phyloP scores from a whole-genome alignment of 2,797 vertebrate species.

The Jordanella pulchra region DNA sequence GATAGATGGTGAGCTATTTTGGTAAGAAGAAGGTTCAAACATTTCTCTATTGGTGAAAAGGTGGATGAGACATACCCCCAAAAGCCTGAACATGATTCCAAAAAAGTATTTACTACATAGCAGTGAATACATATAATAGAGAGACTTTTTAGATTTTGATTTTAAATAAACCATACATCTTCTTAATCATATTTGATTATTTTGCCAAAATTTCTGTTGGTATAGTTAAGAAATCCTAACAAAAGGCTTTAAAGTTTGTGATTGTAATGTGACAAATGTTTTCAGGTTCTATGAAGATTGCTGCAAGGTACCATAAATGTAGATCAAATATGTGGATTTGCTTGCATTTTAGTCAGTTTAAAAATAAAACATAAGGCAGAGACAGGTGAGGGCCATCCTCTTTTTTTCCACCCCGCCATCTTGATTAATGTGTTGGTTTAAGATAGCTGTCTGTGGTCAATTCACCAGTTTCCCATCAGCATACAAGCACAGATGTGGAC shows the following conservation, averaged over 20 bases:
- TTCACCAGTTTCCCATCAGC: constrained; percentile 43
- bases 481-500: constrained; percentile 46
- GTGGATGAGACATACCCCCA: neutral
- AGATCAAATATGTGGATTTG: neutral
- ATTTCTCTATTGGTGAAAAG: neutral
- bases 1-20: neutral
- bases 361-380: neutral
- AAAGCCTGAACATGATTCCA: too few relatives aligned
- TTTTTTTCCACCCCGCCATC: constrained; percentile 30
- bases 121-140: neutral
- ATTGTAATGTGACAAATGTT: neutral
- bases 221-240: neutral
- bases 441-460: constrained; percentile 47
- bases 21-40: neutral
- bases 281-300: neutral
- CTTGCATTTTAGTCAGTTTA: neutral
- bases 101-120: neutral
- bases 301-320: neutral
- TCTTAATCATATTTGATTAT: neutral
- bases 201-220: neutral
- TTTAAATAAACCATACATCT: neutral
- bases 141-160: neutral
- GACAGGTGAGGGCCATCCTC: neutral
- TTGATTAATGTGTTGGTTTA: constrained; percentile 68
- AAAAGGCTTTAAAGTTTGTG: neutral